phyloP scores from a whole-genome alignment of 2,888 invertebrate genomes.

The Xylota segnis region DNA sequence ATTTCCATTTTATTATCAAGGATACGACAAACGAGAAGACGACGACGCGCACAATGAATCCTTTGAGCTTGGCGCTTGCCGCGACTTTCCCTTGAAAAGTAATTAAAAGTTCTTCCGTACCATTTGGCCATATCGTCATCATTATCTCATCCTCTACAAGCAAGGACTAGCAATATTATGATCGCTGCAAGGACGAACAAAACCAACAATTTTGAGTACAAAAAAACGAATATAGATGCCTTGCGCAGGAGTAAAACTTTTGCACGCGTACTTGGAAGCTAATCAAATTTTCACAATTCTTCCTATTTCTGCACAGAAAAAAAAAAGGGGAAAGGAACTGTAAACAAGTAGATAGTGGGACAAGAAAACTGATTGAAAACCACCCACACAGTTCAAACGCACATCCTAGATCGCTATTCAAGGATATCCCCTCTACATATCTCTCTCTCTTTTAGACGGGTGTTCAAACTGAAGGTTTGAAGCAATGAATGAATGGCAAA shows the following conservation, averaged over 20 bases:
- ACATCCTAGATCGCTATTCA: background rate
- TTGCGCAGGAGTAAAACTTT: background rate
- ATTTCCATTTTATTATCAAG: constrained; percentile 54
- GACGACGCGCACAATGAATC: background rate
- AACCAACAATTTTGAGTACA: background rate
- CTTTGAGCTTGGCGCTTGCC: background rate
- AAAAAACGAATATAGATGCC: background rate
- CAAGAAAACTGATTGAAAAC: constrained; percentile 10
- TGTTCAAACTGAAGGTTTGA: background rate
- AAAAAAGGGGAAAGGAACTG: background rate
- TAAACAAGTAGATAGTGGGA: background rate
- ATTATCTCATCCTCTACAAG: constrained; percentile 22
- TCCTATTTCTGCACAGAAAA: background rate
- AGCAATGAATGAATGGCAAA: background rate
- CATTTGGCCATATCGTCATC: constrained; percentile 28
- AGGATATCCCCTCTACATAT: background rate
- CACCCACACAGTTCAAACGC: background rate
- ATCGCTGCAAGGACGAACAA: constrained; percentile 14
- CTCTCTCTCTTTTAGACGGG: background rate
- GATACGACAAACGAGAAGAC: constrained; percentile 10
- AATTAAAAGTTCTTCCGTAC: constrained; percentile 40
- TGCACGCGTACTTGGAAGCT: constrained; percentile 4
- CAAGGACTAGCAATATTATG: constrained; percentile 2
- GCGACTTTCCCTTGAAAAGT: constrained; percentile 26
- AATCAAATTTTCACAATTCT: constrained; percentile 25